Base-by-base conservation (phyloP, 1,140 invertebrate genomes). In the Chymomyza costata region DNA sequence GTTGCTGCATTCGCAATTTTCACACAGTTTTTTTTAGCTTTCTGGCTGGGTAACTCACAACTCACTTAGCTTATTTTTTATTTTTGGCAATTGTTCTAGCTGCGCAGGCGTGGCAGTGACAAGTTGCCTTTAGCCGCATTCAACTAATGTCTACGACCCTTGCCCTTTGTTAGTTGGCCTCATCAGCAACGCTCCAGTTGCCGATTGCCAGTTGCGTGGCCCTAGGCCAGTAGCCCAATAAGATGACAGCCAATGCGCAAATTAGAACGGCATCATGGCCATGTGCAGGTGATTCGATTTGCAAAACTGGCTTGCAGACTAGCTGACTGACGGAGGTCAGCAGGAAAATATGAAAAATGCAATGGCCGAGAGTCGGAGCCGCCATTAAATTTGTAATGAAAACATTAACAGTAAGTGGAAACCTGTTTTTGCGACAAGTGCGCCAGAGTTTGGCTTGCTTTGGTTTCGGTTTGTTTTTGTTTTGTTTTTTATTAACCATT, bases 341-440 rank as follows among this genome's bases (percentile, higher is more conserved):
- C 71, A 49, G 71, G 73, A 80, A 78, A 78, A 78, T 69, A 80
- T 78, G 71, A 69, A 80, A 78, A 78, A 80, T 80, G 71, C 71
- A 80, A 38, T 57, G 53, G 47, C 71, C 58, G 78, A 32, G 31
- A 28, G 5, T 10, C 25, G n/a, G n/a, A 13, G 32, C 32, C 3
- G 13, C 21, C 21, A 25, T 25, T 25, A 25, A 25, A 25, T 3
- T 8, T 3, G 21, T 8, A 25, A 5, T 25, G 8, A 25, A 3
- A 25, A 8, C 21, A 25, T 5, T 8, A 25, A 34, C 32, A 34
- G 3, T 10, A 34, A 34, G 13, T 16, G 31, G 31, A 65, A 65
- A 80, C 73, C 73, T 65, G 71, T 80, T 78, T 51, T 28, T 44
- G 52, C 67, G 64, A 80, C 71, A 78, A 78, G 73, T 78, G 71